Conservation (phyloP, 1,140 invertebrate species). For the Pseudomyrmex dendroicus region DNA sequence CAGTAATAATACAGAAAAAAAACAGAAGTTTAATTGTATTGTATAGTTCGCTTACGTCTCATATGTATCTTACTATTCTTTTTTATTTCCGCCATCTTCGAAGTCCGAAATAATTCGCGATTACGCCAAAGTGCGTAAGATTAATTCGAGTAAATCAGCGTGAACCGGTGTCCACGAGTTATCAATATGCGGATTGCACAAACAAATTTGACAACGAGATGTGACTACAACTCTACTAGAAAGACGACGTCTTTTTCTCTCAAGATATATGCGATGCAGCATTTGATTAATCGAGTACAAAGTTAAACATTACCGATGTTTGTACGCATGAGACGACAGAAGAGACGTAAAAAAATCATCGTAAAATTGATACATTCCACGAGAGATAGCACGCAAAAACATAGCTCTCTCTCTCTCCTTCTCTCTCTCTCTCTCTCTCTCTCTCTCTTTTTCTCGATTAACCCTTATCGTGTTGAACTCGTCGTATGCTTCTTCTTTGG, state of each 20-base stretch:
- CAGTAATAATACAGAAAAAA: too few species aligned
- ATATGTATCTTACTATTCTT: neutral
- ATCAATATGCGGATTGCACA: neutral
- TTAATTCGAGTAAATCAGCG: conserved; percentile 15
- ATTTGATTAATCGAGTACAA: conserved; percentile 71
- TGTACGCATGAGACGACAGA: conserved; percentile 55
- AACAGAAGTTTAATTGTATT: neutral
- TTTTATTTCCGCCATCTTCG: neutral
- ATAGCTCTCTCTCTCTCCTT: conserved; percentile 59
- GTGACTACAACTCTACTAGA: neutral
- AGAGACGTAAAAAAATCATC: conserved; percentile 56
- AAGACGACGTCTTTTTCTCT: neutral
- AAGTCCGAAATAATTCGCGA: conserved; percentile 9
- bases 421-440: neutral
- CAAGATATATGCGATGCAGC: neutral
- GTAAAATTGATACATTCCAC: conserved; percentile 77
- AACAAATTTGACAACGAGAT: conserved; percentile 1
- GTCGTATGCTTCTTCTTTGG: conserved; percentile 11
- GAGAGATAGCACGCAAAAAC: conserved; percentile 70
- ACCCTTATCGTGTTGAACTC: conserved; percentile 59
- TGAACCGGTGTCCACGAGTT: neutral
- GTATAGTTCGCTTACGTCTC: too few species aligned
- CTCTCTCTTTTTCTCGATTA: conserved; percentile 20
- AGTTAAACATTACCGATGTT: conserved; percentile 65
- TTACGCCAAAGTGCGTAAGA: neutral